Base-by-base conservation (phyloP, 2,113 vertebrate genomes). In the Eleginops maclovinus region DNA sequence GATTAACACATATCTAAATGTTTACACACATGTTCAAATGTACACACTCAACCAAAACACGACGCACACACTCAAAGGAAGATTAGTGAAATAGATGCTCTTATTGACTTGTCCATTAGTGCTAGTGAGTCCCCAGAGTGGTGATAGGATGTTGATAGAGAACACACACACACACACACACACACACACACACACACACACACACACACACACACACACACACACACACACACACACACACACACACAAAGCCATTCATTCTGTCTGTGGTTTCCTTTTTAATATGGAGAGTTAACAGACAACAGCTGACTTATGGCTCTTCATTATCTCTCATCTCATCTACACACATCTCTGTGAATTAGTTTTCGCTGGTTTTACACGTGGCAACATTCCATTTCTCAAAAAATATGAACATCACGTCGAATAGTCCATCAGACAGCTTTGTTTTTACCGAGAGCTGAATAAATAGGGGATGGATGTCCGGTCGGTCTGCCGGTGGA, bases 21-120 rank as follows among this genome's bases (percentile, higher is more conserved):
- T 72, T 75, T 36, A 61, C 73, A 64, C 60, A 5, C 31, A 6
- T 67, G 36, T 44, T 60, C 2, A 11, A 56, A n/a, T 51, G 6
- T 9, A 53, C 17, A 53, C 31, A 73, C 53, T 66, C 54, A 59
- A 28, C 28, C 3, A 3, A 28, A 3, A 28, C 28, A 28, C 28
- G n/a, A 28, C 28, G 5, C 28, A 28, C 56, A 76, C 24, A 70
- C 55, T 46, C 24, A 46, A 47, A 75, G 51, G 78, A 77, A 72
- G 82, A 89, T 89, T 87, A 76, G 72, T 84, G 1, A 43, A 84
- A 84, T 83, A 88, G 81, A 84, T 86, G 85, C 50, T 66, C 75
- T 73, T 74, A 83, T 83, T 83, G 82, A 87, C 68, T 77, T n/a
- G 46, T 79, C 77, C 82, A 79, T 90, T 78, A 76, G 59, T 76